Evolutionary conservation across 2,888 invertebrate species (phyloP).

Genomic region (Seira ritae): DNA sequence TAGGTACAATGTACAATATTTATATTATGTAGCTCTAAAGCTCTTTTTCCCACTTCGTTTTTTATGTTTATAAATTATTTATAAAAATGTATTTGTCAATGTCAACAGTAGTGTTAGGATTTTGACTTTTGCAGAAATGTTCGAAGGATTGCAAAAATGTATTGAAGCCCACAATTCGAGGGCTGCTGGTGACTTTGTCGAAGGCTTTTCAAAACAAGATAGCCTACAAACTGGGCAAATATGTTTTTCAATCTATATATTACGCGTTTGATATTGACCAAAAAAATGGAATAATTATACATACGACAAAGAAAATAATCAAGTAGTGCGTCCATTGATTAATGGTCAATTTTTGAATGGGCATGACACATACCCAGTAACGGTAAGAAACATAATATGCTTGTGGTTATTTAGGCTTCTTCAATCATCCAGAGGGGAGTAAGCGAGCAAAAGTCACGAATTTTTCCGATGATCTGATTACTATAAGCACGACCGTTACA

Average conservation of each 20-base stretch:
- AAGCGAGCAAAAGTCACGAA: background rate
- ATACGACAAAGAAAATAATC: background rate
- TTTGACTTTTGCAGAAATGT: background rate
- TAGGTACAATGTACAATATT: too few species aligned
- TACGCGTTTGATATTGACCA: too few species aligned
- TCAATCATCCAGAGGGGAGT: background rate
- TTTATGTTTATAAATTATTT: background rate
- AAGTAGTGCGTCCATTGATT: background rate
- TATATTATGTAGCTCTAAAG: too few species aligned
- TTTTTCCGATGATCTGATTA: background rate
- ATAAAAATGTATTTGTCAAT: background rate
- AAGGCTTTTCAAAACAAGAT: constrained; percentile 3
- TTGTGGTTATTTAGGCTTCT: too few species aligned
- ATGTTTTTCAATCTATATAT: too few species aligned
- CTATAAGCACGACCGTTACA: too few species aligned
- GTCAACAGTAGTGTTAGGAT: background rate
- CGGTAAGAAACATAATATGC: too few species aligned
- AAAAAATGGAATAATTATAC: background rate
- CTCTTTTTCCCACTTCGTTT: background rate
- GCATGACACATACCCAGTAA: too few species aligned
- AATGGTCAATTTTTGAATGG: background rate
- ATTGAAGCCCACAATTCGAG: background rate
- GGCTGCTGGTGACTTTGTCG: background rate
- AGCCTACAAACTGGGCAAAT: background rate
- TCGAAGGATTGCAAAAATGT: background rate